Evolutionary conservation across 2,888 invertebrate species (phyloP), one percentile per base, ranked within the genome.

Genomic region (Epistrophe eligans): DNA sequence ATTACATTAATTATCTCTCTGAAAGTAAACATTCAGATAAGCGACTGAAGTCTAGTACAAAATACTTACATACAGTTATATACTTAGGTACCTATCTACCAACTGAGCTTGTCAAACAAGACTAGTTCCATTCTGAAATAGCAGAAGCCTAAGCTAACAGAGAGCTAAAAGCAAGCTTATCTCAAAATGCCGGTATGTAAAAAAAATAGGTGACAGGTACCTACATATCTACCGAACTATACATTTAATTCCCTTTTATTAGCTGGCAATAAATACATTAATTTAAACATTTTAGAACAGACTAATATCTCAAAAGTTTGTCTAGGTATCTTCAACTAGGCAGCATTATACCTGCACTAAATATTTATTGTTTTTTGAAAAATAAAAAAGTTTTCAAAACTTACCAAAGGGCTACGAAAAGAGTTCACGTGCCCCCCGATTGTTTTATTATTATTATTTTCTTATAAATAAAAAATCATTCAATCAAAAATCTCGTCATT

Each of bases 381-480:
- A 52, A 19, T 24, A 24, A 24, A n/a, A 70, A 73, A n/a, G 55
- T 43, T 70, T 80, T 77, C 77, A 79, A 77, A 77, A 85, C 84
- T 81, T 85, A 85, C 84, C 81, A 77, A 70, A 85, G 84, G 84
- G 73, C 81, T 35, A 77, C 66, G 81, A 67, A 77, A 77, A 70
- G 67, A 77, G 77, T 80, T 80, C 84, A 67, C 62, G 50, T 70
- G 73, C 81, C 84, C 84, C 40, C 40, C 60, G 77, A 66, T 48
- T 48, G n/a, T 81, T 60, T 28, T 62, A 62, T 74, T 73, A n/a
- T 10, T 43, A 50, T n/a, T 64, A 2, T 80, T 40, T 28, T 52
- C 17, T 43, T 57, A 55, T 45, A 38, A 55, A 50, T 48, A 74
- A 77, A 71, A 57, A 55, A 55, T 13, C 45, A 70, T 70, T 19